Base-by-base conservation (phyloP, 2,113 vertebrate genomes). In the Circaetus cinerascens region DNA sequence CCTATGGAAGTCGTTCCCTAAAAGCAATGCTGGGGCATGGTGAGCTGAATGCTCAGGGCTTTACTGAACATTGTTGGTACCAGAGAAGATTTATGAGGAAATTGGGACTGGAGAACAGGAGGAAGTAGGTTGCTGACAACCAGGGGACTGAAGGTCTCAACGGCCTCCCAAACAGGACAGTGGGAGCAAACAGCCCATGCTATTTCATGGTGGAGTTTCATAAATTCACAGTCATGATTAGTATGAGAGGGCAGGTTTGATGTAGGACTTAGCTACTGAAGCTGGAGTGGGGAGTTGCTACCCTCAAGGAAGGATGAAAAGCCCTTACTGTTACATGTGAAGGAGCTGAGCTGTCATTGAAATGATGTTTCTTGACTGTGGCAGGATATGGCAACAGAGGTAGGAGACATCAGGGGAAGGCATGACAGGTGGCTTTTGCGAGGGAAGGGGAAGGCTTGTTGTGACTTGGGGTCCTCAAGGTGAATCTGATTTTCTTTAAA, bases 31-130 rank as follows among this genome's bases (percentile, higher is more conserved):
- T 46, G 40, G 43, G n/a, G 32, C 30, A 10, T 41, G 34, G 23
- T 62, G n/a, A 62, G 10, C 34, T 55, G 34, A 79, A 29, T 0
- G 0, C 25, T 26, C 11, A 45, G 23, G 51, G 73, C 5, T 9
- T 76, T n/a, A 48, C 41, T 3, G 67, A 41, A 26, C 5, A 0
- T 4, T 77, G 19, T 43, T 88, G 36, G 32, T 92, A 41, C 22
- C 29, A 38, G 51, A 59, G 26, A 53, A 71, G 15, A 51, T 79
- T 41, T 48, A 4, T 27, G 38, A 66, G 45, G 63, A 91, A 91
- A 62, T 10, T 9, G 10, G 19, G 38, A 48, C 55, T 62, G 84
- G 40, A 91, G 87, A 56, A 9, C 7, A 66, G 45, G 64, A 81
- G 17, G 36, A 85, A 85, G 29, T 25, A 75, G 22, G 23, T 29